Conservation (phyloP, 2,113 vertebrate genomes). For the Physeter macrocephalus region DNA sequence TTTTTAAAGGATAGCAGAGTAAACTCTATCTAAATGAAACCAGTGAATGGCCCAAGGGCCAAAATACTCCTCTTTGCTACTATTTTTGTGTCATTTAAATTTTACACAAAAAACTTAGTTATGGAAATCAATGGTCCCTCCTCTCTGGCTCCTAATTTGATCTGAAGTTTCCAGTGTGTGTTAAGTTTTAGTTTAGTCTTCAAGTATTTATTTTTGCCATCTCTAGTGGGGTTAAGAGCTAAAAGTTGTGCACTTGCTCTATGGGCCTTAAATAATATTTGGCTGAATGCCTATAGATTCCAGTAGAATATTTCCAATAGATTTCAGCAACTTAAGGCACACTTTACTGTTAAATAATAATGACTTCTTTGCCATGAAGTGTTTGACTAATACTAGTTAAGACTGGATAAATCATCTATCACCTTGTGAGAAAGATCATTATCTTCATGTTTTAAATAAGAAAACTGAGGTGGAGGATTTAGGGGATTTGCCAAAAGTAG, state of each 20-base stretch:
- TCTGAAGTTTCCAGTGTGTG: not conserved
- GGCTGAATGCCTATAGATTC: not conserved
- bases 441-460: not conserved
- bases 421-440: not conserved
- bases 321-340: not conserved
- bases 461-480: not conserved
- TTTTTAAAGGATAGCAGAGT: not conserved
- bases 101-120: constrained; percentile 14
- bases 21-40: not conserved
- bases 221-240: not conserved
- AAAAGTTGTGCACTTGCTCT: not conserved
- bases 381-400: not conserved
- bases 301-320: not conserved
- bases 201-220: not conserved
- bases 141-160: not conserved
- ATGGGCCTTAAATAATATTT: constrained; percentile 4
- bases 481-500: not conserved
- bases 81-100: constrained; percentile 3
- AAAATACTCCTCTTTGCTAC: not conserved
- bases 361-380: not conserved
- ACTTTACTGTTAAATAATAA: constrained; percentile 25
- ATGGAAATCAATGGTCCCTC: not conserved
- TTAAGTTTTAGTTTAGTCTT: not conserved
- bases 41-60: not conserved
- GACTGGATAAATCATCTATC: not conserved